A percentile compares a stretch with the other conserved stretches of the same genome.
Conservation (phyloP, 2,888 invertebrate species). For the Cephonodes hylas region DNA sequence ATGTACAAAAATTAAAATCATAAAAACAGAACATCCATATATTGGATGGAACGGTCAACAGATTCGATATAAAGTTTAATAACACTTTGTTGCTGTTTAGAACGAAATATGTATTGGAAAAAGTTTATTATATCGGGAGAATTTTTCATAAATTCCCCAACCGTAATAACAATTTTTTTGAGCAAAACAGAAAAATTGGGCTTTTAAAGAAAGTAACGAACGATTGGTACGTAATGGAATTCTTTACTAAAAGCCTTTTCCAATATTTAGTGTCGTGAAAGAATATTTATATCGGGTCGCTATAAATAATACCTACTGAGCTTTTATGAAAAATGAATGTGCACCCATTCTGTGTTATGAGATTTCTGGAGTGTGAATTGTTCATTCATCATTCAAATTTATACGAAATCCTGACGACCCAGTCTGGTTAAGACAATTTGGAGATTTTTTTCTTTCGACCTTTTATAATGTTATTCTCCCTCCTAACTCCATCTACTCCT, state of each 20-base stretch:
- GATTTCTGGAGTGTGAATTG: neutral
- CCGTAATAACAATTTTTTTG: slow-evolving; percentile 32
- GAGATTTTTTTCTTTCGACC: too few species aligned
- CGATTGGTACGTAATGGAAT: slow-evolving; percentile 48
- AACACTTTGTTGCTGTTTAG: neutral
- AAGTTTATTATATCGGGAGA: slow-evolving; percentile 9
- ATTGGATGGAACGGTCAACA: neutral
- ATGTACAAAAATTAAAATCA: neutral
- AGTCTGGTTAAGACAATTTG: too few species aligned
- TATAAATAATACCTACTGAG: slow-evolving; percentile 49
- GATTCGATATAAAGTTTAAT: neutral
- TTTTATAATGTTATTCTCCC: too few species aligned
- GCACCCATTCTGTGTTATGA: neutral
- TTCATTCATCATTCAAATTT: neutral
- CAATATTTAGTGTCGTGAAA: slow-evolving; percentile 46
- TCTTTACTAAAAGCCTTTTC: slow-evolving; percentile 42
- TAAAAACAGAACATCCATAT: neutral
- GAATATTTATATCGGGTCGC: slow-evolving; percentile 48
- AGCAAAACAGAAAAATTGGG: slow-evolving; percentile 34
- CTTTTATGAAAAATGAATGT: slow-evolving; percentile 1
- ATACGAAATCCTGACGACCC: too few species aligned
- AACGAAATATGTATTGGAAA: neutral
- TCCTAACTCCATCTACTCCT: too few species aligned
- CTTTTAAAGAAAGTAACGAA: slow-evolving; percentile 38
- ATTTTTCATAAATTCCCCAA: slow-evolving; percentile 28